Conservation (phyloP, 2,797 vertebrate genomes). For the Lagocephalus sceleratus region DNA sequence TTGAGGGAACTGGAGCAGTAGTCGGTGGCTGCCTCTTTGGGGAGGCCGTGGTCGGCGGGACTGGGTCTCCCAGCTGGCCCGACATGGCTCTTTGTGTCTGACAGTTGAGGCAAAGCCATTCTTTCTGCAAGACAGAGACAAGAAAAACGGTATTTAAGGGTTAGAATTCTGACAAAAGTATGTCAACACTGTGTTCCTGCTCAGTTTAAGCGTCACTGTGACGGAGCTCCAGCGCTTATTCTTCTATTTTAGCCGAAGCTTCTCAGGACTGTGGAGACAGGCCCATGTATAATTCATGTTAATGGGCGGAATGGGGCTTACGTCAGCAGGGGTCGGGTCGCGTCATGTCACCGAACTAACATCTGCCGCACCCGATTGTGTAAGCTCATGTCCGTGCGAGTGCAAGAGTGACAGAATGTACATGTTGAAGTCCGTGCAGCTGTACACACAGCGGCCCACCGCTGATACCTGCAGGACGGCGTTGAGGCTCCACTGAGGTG, state of each 20-base stretch:
- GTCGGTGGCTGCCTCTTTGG: slow-evolving; percentile 66
- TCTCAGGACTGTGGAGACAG: slow-evolving; percentile 49
- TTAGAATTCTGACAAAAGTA: background rate
- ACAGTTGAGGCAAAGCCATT: slow-evolving; percentile 98
- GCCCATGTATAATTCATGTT: slow-evolving; percentile 64
- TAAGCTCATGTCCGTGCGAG: background rate
- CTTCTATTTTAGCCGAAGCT: slow-evolving; percentile 57
- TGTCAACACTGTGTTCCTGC: slow-evolving; percentile 7
- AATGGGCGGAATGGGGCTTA: slow-evolving; percentile 61
- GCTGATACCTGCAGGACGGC: slow-evolving; percentile 3
- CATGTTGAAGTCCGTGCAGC: too few species aligned
- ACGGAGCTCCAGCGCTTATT: slow-evolving; percentile 12
- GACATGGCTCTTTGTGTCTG: slow-evolving; percentile 93
- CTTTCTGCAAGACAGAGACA: slow-evolving; percentile 82
- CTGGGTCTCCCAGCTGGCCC: slow-evolving; percentile 85
- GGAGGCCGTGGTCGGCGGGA: slow-evolving; percentile 61
- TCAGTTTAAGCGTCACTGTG: slow-evolving; percentile 22
- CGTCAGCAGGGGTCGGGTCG: slow-evolving; percentile 41
- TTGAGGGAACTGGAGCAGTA: slow-evolving; percentile 49
- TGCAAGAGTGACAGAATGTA: slow-evolving; percentile 10
- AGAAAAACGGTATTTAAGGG: background rate
- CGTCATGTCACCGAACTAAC: slow-evolving; percentile 35
- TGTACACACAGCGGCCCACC: too few species aligned
- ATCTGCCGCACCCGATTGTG: slow-evolving; percentile 6
- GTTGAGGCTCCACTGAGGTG: slow-evolving; percentile 37